These are phyloP conservation scores for Ammodytes dubius DNA, from an alignment of 2,113 vertebrate genomes.

Conservation along the genomic window DNA sequence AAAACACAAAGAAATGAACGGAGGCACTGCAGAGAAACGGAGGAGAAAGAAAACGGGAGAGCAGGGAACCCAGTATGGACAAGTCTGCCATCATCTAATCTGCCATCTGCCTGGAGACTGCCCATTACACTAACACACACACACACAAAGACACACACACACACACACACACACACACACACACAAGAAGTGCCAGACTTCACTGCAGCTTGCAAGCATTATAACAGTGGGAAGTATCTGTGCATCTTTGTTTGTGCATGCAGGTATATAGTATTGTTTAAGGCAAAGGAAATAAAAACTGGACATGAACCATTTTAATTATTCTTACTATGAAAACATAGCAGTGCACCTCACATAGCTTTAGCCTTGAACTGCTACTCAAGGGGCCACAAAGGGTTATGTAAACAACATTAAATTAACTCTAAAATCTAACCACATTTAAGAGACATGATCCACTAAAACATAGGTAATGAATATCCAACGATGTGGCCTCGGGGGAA, in stretches of 20 bases:
- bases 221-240: slow-evolving; percentile 29
- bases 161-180: slow-evolving; percentile 5
- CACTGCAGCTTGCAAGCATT: slow-evolving; percentile 52
- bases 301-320: slow-evolving; percentile 31
- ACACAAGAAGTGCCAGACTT: slow-evolving; percentile 54
- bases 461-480: not conserved
- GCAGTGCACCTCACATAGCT: not conserved
- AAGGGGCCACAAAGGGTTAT: not conserved
- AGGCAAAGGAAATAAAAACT: not conserved
- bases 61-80: slow-evolving; percentile 40
- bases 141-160: slow-evolving; percentile 4
- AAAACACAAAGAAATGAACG: slow-evolving; percentile 43
- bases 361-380: slow-evolving; percentile 11
- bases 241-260: slow-evolving; percentile 1
- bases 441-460: not conserved
- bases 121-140: slow-evolving; percentile 39
- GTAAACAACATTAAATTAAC: slow-evolving; percentile 20
- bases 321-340: slow-evolving; percentile 14
- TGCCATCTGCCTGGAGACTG: slow-evolving; percentile 77
- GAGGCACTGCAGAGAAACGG: slow-evolving; percentile 10
- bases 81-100: slow-evolving; percentile 68
- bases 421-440: slow-evolving; percentile 12
- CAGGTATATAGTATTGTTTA: slow-evolving; percentile 20
- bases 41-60: slow-evolving; percentile 32
- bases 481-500: slow-evolving; percentile 3